phyloP scores from a whole-genome alignment of 2,888 invertebrate species.

The Lasioglossum morio region DNA sequence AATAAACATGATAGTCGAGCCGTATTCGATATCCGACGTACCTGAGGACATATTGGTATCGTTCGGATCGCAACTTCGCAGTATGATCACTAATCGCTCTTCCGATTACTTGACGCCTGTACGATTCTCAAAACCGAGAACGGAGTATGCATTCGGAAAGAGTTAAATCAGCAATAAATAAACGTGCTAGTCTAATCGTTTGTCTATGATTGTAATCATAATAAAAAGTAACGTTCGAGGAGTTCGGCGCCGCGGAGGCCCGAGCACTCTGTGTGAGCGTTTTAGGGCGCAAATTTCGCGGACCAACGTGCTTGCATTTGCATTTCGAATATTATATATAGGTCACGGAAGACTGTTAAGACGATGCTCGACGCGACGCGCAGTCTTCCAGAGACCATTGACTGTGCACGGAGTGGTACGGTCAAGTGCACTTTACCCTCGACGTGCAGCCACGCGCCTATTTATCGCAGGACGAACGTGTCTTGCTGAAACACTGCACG shows the following conservation, averaged over 20 bases:
- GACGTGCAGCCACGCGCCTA: conserved; percentile 25
- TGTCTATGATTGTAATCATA: not conserved
- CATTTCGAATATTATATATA: not conserved
- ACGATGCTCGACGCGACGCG: conserved; percentile 22
- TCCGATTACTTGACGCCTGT: not conserved
- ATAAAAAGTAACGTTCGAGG: not conserved
- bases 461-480: conserved; percentile 14
- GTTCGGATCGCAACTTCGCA: not conserved
- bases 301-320: not conserved
- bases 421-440: conserved; percentile 60
- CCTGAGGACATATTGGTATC: not conserved
- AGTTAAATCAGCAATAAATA: not conserved
- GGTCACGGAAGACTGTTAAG: conserved; percentile 5
- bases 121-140: not conserved
- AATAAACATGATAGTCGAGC: not conserved
- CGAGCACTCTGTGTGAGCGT: too few relatives aligned
- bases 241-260: not conserved
- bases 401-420: conserved; percentile 34
- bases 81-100: not conserved
- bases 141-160: not conserved
- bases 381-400: conserved; percentile 32
- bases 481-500: not conserved
- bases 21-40: not conserved
- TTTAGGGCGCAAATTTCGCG: not conserved
- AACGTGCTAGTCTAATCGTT: not conserved